phyloP scores from a whole-genome alignment of 2,888 invertebrate genomes.

The Acrobasis suavella region DNA sequence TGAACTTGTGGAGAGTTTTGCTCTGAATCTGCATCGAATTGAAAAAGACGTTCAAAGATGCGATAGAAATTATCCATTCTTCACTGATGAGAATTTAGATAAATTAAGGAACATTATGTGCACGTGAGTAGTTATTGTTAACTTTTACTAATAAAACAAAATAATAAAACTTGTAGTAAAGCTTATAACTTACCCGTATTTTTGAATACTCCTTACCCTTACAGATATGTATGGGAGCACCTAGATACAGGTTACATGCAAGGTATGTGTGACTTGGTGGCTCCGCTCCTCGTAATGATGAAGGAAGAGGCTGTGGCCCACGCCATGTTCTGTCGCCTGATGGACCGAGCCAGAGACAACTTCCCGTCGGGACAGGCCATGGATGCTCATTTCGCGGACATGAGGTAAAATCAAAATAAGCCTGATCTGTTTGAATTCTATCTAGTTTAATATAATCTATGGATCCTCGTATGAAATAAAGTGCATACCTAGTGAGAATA shows the following conservation, averaged over 20 bases:
- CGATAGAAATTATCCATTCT: slow-evolving; percentile 97
- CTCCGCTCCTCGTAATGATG: slow-evolving; percentile 95
- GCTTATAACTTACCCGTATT: neutral
- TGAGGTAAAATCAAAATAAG: slow-evolving; percentile 82
- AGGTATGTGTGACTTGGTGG: slow-evolving; percentile 98
- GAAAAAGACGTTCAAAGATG: slow-evolving; percentile 98
- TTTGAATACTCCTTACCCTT: slow-evolving; percentile 22
- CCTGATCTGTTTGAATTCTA: no score
- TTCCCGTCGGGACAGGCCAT: slow-evolving; percentile 96
- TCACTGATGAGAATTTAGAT: slow-evolving; percentile 93
- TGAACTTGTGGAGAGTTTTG: slow-evolving; percentile 92
- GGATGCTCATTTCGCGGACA: slow-evolving; percentile 98
- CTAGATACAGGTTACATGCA: slow-evolving; percentile 97
- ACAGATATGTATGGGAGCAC: slow-evolving; percentile 97
- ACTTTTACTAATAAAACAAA: no score
- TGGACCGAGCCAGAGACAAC: slow-evolving; percentile 95
- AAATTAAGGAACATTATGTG: slow-evolving; percentile 97
- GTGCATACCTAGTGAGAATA: no score
- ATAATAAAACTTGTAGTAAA: neutral
- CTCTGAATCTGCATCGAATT: slow-evolving; percentile 95
- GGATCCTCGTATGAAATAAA: no score
- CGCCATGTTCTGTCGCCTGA: slow-evolving; percentile 94
- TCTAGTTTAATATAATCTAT: no score
- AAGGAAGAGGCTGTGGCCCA: slow-evolving; percentile 96
- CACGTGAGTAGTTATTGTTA: slow-evolving; percentile 85